These are phyloP conservation scores for Zophobas morio DNA, from an alignment of 1,140 invertebrate species.

Conservation along the genomic window DNA sequence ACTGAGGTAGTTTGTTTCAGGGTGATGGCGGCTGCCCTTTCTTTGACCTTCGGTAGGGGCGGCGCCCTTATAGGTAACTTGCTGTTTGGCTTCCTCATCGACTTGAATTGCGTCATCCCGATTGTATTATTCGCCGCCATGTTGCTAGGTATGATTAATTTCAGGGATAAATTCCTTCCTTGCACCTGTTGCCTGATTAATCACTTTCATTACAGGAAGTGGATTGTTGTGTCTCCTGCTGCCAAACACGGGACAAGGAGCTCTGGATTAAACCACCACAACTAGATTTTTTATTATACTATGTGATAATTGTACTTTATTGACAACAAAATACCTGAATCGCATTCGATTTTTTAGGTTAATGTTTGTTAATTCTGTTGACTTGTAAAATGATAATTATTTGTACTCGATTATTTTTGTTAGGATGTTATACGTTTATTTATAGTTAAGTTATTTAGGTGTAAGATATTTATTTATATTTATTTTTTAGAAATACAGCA, in stretches of 20 bases:
- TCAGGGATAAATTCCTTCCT: background rate
- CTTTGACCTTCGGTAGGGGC: conserved; percentile 79
- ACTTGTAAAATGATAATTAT: conserved; percentile 33
- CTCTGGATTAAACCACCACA: conserved; percentile 71
- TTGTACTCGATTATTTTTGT: conserved; percentile 5
- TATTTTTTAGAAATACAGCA: conserved; percentile 37
- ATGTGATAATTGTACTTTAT: conserved; percentile 52
- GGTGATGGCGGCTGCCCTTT: conserved; percentile 83
- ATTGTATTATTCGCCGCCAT: conserved; percentile 78
- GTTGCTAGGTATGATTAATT: conserved; percentile 73
- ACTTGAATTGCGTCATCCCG: conserved; percentile 80
- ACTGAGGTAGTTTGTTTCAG: conserved; percentile 65
- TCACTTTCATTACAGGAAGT: conserved; percentile 71
- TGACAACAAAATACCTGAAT: conserved; percentile 41
- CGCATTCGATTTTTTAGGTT: conserved; percentile 35
- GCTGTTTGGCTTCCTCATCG: conserved; percentile 80
- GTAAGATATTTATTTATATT: conserved; percentile 40
- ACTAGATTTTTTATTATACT: conserved; percentile 45
- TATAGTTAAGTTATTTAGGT: conserved; percentile 34
- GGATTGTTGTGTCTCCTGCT: conserved; percentile 77
- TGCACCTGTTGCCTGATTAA: background rate
- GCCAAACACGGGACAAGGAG: conserved; percentile 78
- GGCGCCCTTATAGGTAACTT: conserved; percentile 80
- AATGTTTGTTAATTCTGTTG: conserved; percentile 24
- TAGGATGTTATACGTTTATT: conserved; percentile 33